These are phyloP conservation scores for Solenodon paradoxus DNA, from an alignment of 2,113 vertebrate species.

Conservation along the genomic window DNA sequence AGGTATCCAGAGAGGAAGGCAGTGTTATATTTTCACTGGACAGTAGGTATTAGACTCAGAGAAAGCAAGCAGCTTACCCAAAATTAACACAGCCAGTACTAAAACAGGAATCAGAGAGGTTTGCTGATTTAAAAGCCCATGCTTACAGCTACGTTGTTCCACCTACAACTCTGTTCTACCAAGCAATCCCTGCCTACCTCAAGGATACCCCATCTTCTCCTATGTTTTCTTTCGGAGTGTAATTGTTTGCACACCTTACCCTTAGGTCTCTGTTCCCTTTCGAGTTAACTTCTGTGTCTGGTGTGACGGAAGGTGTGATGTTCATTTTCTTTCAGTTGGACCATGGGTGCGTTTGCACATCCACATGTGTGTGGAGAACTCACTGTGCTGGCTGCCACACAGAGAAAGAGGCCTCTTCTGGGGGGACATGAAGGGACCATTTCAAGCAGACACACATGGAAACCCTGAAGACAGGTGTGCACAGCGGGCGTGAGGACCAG, in stretches of 20 bases:
- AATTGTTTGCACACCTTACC: not conserved
- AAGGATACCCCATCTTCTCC: not conserved
- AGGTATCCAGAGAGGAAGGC: not conserved
- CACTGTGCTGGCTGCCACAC: not conserved
- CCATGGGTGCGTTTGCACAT: not conserved
- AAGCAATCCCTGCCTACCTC: not conserved
- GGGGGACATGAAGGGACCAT: rapidly evolving
- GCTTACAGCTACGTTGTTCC: not conserved
- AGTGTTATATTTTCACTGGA: not conserved
- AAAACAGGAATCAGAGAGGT: not conserved
- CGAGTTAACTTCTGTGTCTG: not conserved
- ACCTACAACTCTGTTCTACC: not conserved
- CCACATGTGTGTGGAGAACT: not conserved
- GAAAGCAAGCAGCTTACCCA: not conserved
- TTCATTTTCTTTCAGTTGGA: not conserved
- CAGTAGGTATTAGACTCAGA: not conserved
- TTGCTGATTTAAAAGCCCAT: not conserved
- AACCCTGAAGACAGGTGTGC: rapidly evolving
- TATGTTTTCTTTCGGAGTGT: not conserved
- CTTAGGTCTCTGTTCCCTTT: not conserved
- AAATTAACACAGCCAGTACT: not conserved
- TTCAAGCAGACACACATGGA: not conserved
- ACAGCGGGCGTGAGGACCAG: rapidly evolving
- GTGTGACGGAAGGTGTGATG: not conserved
- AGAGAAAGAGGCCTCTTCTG: not conserved